phyloP scores from a whole-genome alignment of 2,888 invertebrate genomes.

The Noctuana brunneofusca region DNA sequence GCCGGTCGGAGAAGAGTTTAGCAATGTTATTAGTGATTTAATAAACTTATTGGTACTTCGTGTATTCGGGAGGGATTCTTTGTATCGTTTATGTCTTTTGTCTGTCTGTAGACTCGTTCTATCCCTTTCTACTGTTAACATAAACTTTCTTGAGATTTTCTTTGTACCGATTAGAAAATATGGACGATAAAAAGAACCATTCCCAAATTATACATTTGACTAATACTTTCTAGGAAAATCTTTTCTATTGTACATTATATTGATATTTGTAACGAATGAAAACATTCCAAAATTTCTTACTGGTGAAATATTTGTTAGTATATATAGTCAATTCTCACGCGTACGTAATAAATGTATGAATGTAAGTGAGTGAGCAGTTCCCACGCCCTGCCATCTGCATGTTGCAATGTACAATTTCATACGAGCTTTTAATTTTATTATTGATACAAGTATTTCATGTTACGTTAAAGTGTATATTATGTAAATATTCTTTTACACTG shows the following conservation, averaged over 20 bases:
- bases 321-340: conserved; percentile 3
- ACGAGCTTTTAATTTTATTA: conserved; percentile 31
- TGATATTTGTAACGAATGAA: conserved; percentile 41
- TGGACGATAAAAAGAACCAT: not conserved
- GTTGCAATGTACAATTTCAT: conserved; percentile 44
- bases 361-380: not conserved
- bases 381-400: conserved; percentile 37
- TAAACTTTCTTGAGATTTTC: not conserved
- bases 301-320: conserved; percentile 38
- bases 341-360: not conserved
- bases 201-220: conserved; percentile 5
- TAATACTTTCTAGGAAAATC: conserved; percentile 28
- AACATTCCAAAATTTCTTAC: conserved; percentile 66
- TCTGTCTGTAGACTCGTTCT: not conserved
- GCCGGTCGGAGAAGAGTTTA: conserved; percentile 29
- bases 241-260: conserved; percentile 36
- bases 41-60: conserved; percentile 17
- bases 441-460: conserved; percentile 23
- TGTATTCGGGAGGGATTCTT: conserved; percentile 18
- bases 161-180: not conserved
- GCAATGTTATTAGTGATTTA: conserved; percentile 30
- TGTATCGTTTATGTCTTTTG: not conserved
- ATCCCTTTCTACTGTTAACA: not conserved
- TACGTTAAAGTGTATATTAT: conserved; percentile 51
- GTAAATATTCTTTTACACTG: conserved; percentile 59